phyloP scores from a whole-genome alignment of 2,797 vertebrate species.

The Anguilla obscura region DNA sequence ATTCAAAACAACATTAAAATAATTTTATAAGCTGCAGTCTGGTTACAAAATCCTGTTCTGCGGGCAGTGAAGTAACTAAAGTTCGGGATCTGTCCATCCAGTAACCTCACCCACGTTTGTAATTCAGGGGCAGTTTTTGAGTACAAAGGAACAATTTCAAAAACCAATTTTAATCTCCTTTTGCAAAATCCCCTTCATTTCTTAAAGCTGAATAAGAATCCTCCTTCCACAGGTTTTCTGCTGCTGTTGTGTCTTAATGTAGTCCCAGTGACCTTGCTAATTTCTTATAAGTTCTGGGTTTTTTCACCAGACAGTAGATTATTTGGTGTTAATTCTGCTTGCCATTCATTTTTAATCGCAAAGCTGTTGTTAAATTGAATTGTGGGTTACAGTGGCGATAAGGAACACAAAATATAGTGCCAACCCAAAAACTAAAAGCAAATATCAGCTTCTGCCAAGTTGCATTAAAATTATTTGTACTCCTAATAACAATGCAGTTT shows the following conservation, averaged over 20 bases:
- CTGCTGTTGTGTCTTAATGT: constrained; percentile 54
- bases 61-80: constrained; percentile 40
- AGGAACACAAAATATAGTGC: not conserved
- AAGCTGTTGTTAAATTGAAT: constrained; percentile 26
- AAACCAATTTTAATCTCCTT: constrained; percentile 54
- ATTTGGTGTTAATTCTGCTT: constrained; percentile 56
- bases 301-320: constrained; percentile 49
- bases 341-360: constrained; percentile 37
- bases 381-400: not conserved
- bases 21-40: constrained; percentile 25
- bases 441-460: constrained; percentile 1
- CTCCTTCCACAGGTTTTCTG: constrained; percentile 49
- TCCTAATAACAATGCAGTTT: not conserved
- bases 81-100: constrained; percentile 38
- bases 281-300: constrained; percentile 45
- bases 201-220: constrained; percentile 51
- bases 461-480: not conserved
- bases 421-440: not conserved
- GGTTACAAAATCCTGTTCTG: constrained; percentile 48
- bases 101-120: constrained; percentile 41
- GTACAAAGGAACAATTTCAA: constrained; percentile 62
- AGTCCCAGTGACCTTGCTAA: constrained; percentile 54
- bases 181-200: constrained; percentile 53
- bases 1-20: constrained; percentile 18
- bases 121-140: constrained; percentile 50